Evolutionary conservation across 2,888 invertebrate genomes (phyloP), one percentile per base, ranked within the genome.

Genomic region (Acanthosepion lycidas): DNA sequence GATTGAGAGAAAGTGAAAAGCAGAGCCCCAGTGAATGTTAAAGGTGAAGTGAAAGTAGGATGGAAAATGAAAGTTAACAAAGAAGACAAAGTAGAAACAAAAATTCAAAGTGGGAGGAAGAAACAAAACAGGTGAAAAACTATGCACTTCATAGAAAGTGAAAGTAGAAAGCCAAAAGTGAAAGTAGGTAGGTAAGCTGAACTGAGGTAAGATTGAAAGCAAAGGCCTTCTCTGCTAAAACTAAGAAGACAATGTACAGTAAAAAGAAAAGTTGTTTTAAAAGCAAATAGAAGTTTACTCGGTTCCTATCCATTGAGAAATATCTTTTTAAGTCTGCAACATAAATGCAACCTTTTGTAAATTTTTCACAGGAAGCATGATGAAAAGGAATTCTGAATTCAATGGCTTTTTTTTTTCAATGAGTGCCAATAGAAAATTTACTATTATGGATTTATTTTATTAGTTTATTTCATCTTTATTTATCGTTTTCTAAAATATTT

Each of bases 331-430:
- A 78, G 78, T 78, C 78, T 78, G 78, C 33, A 78, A 15, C 78
- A 78, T 78, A 78, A 78, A 78, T 78, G 78, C 78, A 78, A 33
- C n/a, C 78, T 78, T 78, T 78, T n/a, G 78, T 78, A 9, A 78
- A 78, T n/a, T 78, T 78, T 78, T 78, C 33, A 18, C 78, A 78
- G 78, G n/a, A 78, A 78, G n/a, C 15, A n/a, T 78, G n/a, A 78
- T 78, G 78, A 78, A 78, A 78, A 33, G 78, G 78, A 78, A 78
- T 78, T 78, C n/a, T 78, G 33, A 78, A 78, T 78, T 78, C n/a
- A 78, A n/a, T 78, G 12, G n/a, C 15, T n/a, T 78, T 78, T 64
- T 64, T 42, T 64, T n/a, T 78, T 78, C n/a, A 33, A n/a, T 78
- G n/a, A 78, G 78, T 4, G 15, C 4, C 78, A 78, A 78, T 78